Evolutionary conservation across 2,888 invertebrate genomes (phyloP).

Genomic region (Falcaria lacertinaria): DNA sequence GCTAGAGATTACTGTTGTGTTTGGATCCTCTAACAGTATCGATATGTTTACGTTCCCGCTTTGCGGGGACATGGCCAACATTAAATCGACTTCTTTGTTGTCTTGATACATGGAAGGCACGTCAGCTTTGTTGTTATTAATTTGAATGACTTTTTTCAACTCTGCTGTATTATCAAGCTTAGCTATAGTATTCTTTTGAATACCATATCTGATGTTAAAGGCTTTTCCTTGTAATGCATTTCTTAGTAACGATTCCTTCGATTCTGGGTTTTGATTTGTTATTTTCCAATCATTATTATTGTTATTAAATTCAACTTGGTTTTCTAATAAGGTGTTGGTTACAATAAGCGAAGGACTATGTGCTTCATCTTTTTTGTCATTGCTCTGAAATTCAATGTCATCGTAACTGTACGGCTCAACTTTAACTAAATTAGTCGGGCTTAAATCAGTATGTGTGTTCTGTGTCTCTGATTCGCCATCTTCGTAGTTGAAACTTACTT

Average conservation of each 20-base stretch:
- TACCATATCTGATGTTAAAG: slow-evolving; percentile 72
- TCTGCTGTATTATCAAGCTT: slow-evolving; percentile 63
- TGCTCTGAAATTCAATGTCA: slow-evolving; percentile 57
- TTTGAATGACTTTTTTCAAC: slow-evolving; percentile 64
- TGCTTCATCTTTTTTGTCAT: slow-evolving; percentile 67
- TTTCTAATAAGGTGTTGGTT: slow-evolving; percentile 75
- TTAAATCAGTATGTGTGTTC: slow-evolving; percentile 84
- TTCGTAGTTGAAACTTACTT: slow-evolving; percentile 87
- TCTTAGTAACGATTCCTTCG: slow-evolving; percentile 87
- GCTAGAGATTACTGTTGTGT: slow-evolving; percentile 59
- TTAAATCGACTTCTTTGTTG: slow-evolving; percentile 52
- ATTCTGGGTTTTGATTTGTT: slow-evolving; percentile 84
- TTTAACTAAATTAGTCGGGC: slow-evolving; percentile 79
- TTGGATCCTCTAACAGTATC: slow-evolving; percentile 71
- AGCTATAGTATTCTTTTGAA: slow-evolving; percentile 72
- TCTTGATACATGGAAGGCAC: slow-evolving; percentile 80
- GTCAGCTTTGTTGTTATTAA: slow-evolving; percentile 72
- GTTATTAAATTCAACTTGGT: slow-evolving; percentile 80
- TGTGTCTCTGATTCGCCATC: slow-evolving; percentile 89
- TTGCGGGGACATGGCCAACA: slow-evolving; percentile 65
- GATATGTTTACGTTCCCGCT: slow-evolving; percentile 69
- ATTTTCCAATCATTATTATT: slow-evolving; percentile 92
- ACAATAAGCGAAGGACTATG: slow-evolving; percentile 63
- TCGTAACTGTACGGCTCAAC: slow-evolving; percentile 67
- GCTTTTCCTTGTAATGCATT: slow-evolving; percentile 92